Evolutionary conservation across 2,113 vertebrate species (phyloP).

Genomic region (Heloderma charlesbogerti): DNA sequence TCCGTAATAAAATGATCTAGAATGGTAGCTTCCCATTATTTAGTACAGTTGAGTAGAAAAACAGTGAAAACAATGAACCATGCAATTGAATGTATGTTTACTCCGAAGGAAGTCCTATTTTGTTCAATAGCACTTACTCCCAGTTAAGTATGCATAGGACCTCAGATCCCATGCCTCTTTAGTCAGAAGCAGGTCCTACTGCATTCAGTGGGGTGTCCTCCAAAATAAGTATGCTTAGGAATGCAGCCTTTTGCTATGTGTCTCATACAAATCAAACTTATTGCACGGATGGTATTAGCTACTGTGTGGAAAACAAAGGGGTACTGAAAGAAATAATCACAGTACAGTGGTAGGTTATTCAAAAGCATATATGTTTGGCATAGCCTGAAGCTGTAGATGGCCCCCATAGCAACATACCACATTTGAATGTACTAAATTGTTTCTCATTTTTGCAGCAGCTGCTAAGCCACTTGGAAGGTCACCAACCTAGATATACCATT

Average conservation of each 20-base stretch:
- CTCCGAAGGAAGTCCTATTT: too few relatives aligned
- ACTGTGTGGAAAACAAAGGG: neutral
- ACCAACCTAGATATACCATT: neutral
- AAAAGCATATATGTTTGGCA: neutral
- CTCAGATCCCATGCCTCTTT: neutral
- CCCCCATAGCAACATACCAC: neutral
- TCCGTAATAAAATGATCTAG: neutral
- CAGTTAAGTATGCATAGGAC: too few relatives aligned
- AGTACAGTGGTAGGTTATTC: neutral
- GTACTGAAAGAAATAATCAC: neutral
- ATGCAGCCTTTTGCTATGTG: neutral
- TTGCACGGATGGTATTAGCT: neutral
- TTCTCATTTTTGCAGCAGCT: neutral
- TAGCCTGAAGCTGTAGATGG: neutral
- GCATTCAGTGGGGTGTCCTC: neutral
- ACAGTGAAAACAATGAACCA: neutral
- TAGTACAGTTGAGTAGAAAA: neutral
- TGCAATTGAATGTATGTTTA: too few relatives aligned
- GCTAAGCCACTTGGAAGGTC: neutral
- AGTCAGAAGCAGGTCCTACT: neutral
- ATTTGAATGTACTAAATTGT: neutral
- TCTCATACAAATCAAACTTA: neutral
- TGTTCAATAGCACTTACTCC: too few relatives aligned
- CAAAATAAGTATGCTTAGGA: too few relatives aligned
- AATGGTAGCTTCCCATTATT: neutral